phyloP scores from a whole-genome alignment of 2,113 vertebrate species.

The Lagopus leucura region DNA sequence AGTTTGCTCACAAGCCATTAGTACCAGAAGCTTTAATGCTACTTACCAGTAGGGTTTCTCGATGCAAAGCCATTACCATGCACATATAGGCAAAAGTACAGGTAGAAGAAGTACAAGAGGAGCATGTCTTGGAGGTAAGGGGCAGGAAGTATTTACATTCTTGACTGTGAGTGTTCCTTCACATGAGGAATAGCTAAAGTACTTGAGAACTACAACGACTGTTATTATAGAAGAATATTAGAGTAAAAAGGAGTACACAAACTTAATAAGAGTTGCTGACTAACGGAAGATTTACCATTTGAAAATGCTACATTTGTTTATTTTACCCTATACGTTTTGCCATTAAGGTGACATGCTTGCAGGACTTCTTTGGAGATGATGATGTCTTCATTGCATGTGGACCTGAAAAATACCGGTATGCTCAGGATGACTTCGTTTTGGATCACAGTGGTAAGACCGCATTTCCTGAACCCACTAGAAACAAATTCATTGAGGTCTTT shows the following conservation, averaged over 20 bases:
- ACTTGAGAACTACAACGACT: neutral
- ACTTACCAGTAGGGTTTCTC: neutral
- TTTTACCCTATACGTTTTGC: conserved; percentile 13
- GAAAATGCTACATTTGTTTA: neutral
- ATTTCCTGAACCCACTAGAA: conserved; percentile 29
- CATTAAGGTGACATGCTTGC: conserved; percentile 89
- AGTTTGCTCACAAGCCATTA: neutral
- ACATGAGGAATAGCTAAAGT: neutral
- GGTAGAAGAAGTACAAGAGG: neutral
- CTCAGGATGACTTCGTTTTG: conserved; percentile 97
- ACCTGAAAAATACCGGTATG: conserved; percentile 94
- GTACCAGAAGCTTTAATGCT: neutral
- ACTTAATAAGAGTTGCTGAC: neutral
- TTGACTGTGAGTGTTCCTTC: neutral
- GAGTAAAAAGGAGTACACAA: neutral
- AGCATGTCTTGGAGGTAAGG: neutral
- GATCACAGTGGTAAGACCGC: conserved; percentile 93
- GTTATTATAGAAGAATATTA: neutral
- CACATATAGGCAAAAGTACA: neutral
- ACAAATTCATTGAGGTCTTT: neutral
- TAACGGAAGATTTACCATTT: neutral
- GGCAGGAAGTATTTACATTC: neutral
- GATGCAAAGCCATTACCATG: neutral
- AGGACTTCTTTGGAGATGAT: conserved; percentile 98
- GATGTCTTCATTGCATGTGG: conserved; percentile 98